Evolutionary conservation across 2,113 vertebrate species (phyloP), one percentile per base, ranked within the genome.

Genomic region (Jaculus jaculus): DNA sequence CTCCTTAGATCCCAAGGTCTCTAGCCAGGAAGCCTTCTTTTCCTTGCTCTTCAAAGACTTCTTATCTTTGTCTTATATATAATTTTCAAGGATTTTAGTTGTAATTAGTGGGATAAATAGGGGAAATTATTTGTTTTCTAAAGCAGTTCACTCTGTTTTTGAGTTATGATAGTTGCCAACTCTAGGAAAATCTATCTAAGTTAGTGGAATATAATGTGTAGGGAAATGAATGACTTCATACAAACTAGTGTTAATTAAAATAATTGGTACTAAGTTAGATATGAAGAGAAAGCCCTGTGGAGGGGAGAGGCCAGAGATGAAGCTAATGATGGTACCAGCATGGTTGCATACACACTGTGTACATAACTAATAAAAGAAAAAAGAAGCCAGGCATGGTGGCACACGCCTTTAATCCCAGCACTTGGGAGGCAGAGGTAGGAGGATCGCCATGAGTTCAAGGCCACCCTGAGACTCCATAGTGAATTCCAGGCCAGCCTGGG

Each of bases 161-260:
- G 18, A 82, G 16, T 10, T 65, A 85, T 30, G 51, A 13, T 87
- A 51, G 84, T 92, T 77, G 77, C 11, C 42, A 72, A 69, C 21
- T 81, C 95, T 75, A 68, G 47, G 20, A 89, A 95, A 86, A 77
- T 83, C 24, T 80, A 72, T 7, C 79, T 37, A 80, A 82, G 24
- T 63, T 30, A 84, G 80, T 16, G 92, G 81, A 87, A 72, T 30
- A 47, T 42, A 87, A 80, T 80, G 16, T 78, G 26, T 65, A 12
- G 0, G 8, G 15, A 2, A 88, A 77, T 80, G 39, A 87, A 75
- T 68, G 13, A 42, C 73, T 66, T 28, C 30, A 42, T 69, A 69
- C 81, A 84, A 92, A 65, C 42, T 65, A 77, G 61, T 23, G 17
- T 75, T 60, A 12, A 42, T 93, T 84, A 39, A 86, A 89, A 81